These are phyloP conservation scores for Eristalis tenax DNA, from an alignment of 2,888 invertebrate species.

Conservation along the genomic window DNA sequence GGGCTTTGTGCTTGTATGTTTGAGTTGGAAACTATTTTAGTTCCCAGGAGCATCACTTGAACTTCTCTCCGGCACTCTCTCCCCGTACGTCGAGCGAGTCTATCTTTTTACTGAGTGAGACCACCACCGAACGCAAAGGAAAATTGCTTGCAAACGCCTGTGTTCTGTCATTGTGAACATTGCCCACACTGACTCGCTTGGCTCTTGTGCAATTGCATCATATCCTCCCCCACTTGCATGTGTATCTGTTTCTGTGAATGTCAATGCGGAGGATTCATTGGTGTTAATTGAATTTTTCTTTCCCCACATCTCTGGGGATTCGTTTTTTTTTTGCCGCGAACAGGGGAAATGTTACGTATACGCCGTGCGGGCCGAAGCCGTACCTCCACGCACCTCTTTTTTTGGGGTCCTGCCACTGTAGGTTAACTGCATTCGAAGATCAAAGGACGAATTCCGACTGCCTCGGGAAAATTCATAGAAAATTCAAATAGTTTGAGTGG, in stretches of 20 bases:
- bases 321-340: neutral
- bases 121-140: conserved; percentile 11
- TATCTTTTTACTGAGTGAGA: conserved; percentile 20
- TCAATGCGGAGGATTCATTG: conserved; percentile 9
- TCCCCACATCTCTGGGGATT: neutral
- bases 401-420: neutral
- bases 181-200: conserved; percentile 9
- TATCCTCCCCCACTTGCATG: neutral
- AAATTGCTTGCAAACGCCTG: conserved; percentile 1
- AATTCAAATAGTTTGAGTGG: neutral
- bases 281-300: neutral
- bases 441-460: neutral
- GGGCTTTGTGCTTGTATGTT: conserved; percentile 30
- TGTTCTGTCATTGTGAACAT: neutral
- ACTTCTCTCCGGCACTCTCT: conserved; percentile 26
- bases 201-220: conserved; percentile 7
- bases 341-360: conserved; percentile 47
- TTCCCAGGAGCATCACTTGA: conserved; percentile 61
- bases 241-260: conserved; percentile 20
- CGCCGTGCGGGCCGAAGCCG: conserved; percentile 22
- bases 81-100: neutral
- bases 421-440: conserved; percentile 4
- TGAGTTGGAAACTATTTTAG: conserved; percentile 47
- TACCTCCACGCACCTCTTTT: neutral
- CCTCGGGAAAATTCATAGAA: neutral